phyloP scores from a whole-genome alignment of 2,888 invertebrate genomes.

The Aspidiotus destructor region DNA sequence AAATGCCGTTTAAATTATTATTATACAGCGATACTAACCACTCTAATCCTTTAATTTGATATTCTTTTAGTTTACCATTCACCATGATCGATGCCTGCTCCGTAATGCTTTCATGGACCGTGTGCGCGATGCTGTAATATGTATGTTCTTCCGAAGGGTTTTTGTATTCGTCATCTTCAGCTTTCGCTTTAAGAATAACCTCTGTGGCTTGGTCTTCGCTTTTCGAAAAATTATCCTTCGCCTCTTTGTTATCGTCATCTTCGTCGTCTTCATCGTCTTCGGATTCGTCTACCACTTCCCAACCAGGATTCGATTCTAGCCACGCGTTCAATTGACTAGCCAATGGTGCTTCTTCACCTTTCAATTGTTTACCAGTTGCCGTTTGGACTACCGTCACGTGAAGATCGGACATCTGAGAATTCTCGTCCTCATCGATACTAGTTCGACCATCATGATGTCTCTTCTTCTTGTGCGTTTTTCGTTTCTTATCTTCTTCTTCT shows the following conservation, averaged over 20 bases:
- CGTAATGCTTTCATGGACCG: conserved; percentile 83
- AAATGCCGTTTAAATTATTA: conserved; percentile 95
- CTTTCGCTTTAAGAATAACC: conserved; percentile 73
- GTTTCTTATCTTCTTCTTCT: conserved; percentile 73
- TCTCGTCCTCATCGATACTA: conserved; percentile 50
- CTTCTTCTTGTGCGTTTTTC: conserved; percentile 45
- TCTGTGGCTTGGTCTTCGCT: conserved; percentile 61
- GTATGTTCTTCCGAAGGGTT: conserved; percentile 76
- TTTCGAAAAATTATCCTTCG: conserved; percentile 2
- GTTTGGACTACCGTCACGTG: conserved; percentile 80
- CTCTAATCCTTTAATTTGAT: conserved; percentile 93
- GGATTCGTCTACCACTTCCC: conserved; percentile 62
- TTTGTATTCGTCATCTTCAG: conserved; percentile 96
- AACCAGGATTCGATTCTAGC: conserved; percentile 85
- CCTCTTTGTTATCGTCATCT: conserved; percentile 46
- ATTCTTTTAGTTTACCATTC: conserved; percentile 90
- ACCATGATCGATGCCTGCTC: conserved; percentile 91
- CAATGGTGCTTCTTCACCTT: conserved; percentile 79
- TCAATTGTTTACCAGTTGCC: conserved; percentile 57
- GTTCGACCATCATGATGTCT: conserved; percentile 15
- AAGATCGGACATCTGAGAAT: conserved; percentile 64
- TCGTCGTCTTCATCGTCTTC: conserved; percentile 50
- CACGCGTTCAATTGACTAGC: conserved; percentile 76
- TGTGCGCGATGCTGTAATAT: conserved; percentile 96
- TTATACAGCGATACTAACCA: conserved; percentile 98